Conservation (phyloP, 2,797 vertebrate genomes). For the Enteromius viviparus region DNA sequence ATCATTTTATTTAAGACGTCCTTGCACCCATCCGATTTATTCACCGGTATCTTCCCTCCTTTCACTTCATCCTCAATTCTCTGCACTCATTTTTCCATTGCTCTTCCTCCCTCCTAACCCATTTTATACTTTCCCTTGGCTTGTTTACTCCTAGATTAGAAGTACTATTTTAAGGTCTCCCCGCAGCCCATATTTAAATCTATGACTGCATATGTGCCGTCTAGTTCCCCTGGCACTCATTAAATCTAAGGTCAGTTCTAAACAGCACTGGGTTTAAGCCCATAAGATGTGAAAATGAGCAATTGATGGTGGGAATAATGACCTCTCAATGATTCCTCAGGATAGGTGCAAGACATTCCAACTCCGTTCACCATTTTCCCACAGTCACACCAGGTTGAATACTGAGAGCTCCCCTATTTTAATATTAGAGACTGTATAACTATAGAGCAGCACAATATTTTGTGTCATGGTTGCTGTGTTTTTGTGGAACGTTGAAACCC, state of each 20-base stretch:
- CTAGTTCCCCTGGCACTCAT: conserved; percentile 35
- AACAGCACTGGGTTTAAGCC: conserved; percentile 12
- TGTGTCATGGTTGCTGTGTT: conserved; percentile 48
- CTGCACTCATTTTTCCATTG: conserved; percentile 13
- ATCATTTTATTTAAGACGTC: conserved; percentile 28
- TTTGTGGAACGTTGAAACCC: conserved; percentile 27
- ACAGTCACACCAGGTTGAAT: neutral
- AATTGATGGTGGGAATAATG: conserved; percentile 17
- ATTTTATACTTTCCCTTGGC: conserved; percentile 61
- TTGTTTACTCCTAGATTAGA: conserved; percentile 77
- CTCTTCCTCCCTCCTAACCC: conserved; percentile 32
- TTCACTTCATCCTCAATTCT: conserved; percentile 21
- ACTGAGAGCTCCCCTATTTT: neutral
- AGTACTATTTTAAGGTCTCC: conserved; percentile 76
- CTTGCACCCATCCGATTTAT: neutral
- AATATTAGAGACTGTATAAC: conserved; percentile 5
- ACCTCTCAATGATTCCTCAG: conserved; percentile 10
- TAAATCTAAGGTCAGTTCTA: conserved; percentile 41
- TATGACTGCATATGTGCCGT: conserved; percentile 67
- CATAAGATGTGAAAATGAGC: conserved; percentile 23
- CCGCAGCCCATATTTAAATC: conserved; percentile 76
- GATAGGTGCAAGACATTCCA: conserved; percentile 1
- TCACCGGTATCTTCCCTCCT: neutral
- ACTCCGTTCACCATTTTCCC: neutral
- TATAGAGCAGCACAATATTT: conserved; percentile 16